A percentile compares a stretch with the other conserved stretches of the same genome.
Evolutionary conservation across 2,113 vertebrate species (phyloP).

Genomic region (Pontoporia blainvillei): DNA sequence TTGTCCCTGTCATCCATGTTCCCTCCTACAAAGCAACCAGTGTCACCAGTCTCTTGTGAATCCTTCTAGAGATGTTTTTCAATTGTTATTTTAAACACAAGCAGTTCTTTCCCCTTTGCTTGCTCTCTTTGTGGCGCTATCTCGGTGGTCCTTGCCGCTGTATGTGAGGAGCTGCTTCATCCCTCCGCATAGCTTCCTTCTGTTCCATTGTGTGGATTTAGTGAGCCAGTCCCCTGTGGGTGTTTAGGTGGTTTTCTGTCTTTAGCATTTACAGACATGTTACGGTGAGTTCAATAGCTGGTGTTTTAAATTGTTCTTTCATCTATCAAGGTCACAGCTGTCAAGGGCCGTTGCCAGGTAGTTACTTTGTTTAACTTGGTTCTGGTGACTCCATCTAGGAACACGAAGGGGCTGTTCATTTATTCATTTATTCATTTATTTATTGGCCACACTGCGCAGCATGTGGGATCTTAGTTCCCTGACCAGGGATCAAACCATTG

Average conservation of each 20-base stretch:
- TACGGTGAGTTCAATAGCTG: neutral
- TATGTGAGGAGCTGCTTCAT: accelerated
- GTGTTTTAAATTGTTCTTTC: neutral
- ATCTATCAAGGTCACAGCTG: neutral
- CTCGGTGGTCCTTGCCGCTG: neutral
- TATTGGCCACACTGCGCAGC: too few relatives aligned
- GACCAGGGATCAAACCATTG: too few relatives aligned
- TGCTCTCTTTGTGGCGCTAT: accelerated
- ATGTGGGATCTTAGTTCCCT: too few relatives aligned
- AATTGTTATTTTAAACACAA: neutral
- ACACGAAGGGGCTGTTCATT: neutral
- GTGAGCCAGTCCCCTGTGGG: neutral
- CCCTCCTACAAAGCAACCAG: neutral
- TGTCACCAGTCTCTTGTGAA: neutral
- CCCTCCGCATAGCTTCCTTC: accelerated
- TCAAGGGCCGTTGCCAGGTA: neutral
- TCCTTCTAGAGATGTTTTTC: neutral
- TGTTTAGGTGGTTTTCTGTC: neutral
- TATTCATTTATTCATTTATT: neutral
- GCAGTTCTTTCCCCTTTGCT: neutral
- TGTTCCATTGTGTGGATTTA: accelerated
- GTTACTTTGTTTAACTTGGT: neutral
- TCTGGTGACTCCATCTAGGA: neutral
- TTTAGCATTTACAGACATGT: neutral
- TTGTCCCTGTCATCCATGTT: neutral